Conservation (phyloP, 30 jellyfish, hydroid and myxozoan species). For the Hydractinia symbiolongicarpus region DNA sequence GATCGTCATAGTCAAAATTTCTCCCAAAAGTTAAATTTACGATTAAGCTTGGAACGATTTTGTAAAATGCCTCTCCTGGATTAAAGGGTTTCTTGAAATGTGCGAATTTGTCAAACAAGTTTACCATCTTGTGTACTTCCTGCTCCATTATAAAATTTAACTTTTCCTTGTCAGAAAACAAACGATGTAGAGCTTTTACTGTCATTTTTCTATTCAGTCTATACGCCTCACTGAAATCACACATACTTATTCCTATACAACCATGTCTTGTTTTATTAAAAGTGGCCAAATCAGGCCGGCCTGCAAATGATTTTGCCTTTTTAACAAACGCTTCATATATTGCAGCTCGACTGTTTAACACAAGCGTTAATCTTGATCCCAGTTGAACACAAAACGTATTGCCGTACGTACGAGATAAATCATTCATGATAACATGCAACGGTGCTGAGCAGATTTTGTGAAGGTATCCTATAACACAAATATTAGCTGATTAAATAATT, state of each 20-base stretch:
- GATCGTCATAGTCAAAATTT: constrained; percentile 15
- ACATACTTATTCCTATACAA: constrained; percentile 19
- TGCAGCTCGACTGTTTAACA: constrained; percentile 27
- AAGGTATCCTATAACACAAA: constrained; percentile 19
- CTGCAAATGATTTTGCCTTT: constrained; percentile 31
- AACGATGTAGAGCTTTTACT: constrained; percentile 4
- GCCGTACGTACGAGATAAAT: constrained; percentile 25
- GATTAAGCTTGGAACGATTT: constrained; percentile 18
- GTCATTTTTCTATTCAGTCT: constrained; percentile 25
- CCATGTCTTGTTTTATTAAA: constrained; percentile 30
- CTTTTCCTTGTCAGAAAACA: background rate
- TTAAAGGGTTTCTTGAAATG: background rate
- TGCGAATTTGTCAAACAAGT: background rate
- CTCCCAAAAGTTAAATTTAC: constrained; percentile 28
- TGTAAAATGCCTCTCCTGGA: constrained; percentile 18
- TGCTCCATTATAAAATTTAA: constrained; percentile 12
- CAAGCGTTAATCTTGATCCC: constrained; percentile 31
- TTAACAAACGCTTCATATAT: constrained; percentile 20
- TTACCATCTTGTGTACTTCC: constrained; percentile 16
- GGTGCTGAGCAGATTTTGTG: constrained; percentile 25
- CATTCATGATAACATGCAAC: constrained; percentile 4
- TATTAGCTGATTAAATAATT: background rate
- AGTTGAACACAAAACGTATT: constrained; percentile 29
- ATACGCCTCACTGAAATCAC: constrained; percentile 33
- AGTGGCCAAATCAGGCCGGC: constrained; percentile 43